These are phyloP conservation scores for Heterodera carotae DNA, from an alignment of 1,140 invertebrate genomes.

Conservation along the genomic window DNA sequence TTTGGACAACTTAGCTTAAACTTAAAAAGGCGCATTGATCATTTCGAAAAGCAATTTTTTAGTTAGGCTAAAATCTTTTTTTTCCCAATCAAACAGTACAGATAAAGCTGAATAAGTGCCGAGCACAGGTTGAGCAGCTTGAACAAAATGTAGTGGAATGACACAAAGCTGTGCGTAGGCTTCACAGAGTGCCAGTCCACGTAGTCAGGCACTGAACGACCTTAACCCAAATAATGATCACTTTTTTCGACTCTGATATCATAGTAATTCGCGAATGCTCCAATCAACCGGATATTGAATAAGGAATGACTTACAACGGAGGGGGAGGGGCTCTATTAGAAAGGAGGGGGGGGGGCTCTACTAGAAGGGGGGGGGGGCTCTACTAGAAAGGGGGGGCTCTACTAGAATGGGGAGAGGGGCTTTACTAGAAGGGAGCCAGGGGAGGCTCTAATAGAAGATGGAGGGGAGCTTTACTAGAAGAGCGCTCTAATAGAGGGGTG, in stretches of 20 bases:
- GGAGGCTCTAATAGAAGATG: no score
- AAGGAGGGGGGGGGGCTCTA: no score
- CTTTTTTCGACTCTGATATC: background rate
- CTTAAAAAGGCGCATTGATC: slow-evolving; percentile 74
- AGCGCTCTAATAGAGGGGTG: no score
- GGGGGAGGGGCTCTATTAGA: no score
- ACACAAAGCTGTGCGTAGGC: background rate
- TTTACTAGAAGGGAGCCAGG: no score
- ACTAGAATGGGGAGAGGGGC: no score
- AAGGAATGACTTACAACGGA: no score
- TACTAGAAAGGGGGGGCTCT: no score
- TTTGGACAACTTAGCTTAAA: no score
- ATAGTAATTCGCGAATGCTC: background rate
- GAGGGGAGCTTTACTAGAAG: no score
- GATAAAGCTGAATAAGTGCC: slow-evolving; percentile 33
- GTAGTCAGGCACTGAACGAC: background rate
- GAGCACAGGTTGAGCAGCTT: slow-evolving; percentile 16
- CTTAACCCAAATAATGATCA: background rate
- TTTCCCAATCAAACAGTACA: slow-evolving; percentile 55
- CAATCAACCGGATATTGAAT: background rate
- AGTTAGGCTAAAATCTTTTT: no score
- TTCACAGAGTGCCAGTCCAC: background rate
- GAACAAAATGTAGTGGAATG: background rate
- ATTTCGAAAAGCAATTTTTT: slow-evolving; percentile 46
- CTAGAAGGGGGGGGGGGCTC: no score